Evolutionary conservation across 2,113 vertebrate species (phyloP).

Genomic region (Felis chaus): DNA sequence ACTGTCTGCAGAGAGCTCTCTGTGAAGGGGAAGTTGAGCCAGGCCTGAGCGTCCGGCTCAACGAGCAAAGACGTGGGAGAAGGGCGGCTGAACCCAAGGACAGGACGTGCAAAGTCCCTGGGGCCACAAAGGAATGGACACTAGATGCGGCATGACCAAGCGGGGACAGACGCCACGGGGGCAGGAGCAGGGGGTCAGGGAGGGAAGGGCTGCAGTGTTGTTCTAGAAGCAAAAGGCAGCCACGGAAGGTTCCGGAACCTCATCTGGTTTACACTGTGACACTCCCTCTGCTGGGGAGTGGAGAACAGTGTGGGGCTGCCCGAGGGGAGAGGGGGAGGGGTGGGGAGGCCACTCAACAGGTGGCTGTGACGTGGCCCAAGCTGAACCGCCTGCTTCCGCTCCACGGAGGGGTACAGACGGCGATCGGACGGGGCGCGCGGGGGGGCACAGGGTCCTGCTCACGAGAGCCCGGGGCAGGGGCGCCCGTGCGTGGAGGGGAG

Average conservation of each 20-base stretch:
- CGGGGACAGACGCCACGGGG: background rate
- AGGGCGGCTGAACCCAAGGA: fast-evolving
- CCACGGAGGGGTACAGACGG: background rate
- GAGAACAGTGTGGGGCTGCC: background rate
- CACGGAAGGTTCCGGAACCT: background rate
- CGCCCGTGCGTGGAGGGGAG: too few relatives aligned
- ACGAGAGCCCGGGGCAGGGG: background rate
- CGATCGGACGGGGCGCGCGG: too few relatives aligned
- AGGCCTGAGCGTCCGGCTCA: background rate
- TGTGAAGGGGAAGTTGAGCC: fast-evolving
- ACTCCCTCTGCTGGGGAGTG: background rate
- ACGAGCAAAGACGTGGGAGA: fast-evolving
- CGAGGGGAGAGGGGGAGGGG: background rate
- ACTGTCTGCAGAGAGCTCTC: fast-evolving
- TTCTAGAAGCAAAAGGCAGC: background rate
- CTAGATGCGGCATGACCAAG: background rate
- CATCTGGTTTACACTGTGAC: fast-evolving
- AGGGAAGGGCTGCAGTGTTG: fast-evolving
- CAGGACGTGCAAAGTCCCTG: background rate
- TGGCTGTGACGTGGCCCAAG: background rate
- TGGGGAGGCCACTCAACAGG: fast-evolving
- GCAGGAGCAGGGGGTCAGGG: background rate
- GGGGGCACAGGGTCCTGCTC: background rate
- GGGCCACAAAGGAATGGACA: background rate
- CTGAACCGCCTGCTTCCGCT: background rate